Conservation (phyloP, 2,888 invertebrate species). For the Agrochola macilenta region DNA sequence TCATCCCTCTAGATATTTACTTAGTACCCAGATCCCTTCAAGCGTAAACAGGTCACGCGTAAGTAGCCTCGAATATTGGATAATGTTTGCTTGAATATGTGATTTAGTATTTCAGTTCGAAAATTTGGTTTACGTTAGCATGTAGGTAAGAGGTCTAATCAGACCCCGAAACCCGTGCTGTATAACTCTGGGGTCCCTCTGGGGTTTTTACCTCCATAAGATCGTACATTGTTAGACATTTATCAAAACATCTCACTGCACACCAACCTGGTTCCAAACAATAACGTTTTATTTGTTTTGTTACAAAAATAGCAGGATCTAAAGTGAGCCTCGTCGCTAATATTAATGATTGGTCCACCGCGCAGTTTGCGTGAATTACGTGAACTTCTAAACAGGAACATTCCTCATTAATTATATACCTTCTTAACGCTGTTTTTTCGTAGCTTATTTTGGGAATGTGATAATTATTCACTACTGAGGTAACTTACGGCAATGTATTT, state of each 20-base stretch:
- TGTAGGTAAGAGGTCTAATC: constrained; percentile 35
- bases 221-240: constrained; percentile 38
- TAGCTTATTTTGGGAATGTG: constrained; percentile 60
- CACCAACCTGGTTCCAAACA: constrained; percentile 11
- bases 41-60: constrained; percentile 43
- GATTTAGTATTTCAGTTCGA: constrained; percentile 35
- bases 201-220: constrained; percentile 37
- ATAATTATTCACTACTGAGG: constrained; percentile 13
- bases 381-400: constrained; percentile 60
- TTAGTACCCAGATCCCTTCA: constrained; percentile 41
- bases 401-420: constrained; percentile 68
- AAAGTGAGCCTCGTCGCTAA: constrained; percentile 41
- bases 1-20: constrained; percentile 51
- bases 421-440: constrained; percentile 49
- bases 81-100: constrained; percentile 35
- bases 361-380: constrained; percentile 67
- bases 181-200: constrained; percentile 16
- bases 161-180: constrained; percentile 1
- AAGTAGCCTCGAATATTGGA: constrained; percentile 45
- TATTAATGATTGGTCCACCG: constrained; percentile 71
- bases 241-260: constrained; percentile 37
- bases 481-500: constrained; percentile 19
- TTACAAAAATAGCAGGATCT: constrained; percentile 46
- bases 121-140: constrained; percentile 39
- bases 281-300: constrained; percentile 37